Conservation (phyloP, 2,888 invertebrate genomes). For the Horisme vitalbata region DNA sequence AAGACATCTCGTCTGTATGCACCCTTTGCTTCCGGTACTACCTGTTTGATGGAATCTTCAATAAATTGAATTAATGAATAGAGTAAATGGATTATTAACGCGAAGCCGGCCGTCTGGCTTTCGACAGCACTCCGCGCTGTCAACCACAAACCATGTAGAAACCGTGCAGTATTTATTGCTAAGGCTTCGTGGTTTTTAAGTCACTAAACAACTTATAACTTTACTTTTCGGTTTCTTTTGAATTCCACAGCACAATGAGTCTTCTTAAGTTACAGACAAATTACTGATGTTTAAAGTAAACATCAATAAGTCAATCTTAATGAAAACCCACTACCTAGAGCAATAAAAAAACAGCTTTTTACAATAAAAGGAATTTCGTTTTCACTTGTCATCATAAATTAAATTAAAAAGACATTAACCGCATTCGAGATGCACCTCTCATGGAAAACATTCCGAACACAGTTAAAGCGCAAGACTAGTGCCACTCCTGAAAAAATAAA, state of each 20-base stretch:
- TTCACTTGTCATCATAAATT: constrained; percentile 27
- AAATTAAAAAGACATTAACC: constrained; percentile 24
- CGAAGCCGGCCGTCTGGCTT: constrained; percentile 29
- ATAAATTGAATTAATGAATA: constrained; percentile 49
- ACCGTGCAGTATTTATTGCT: constrained; percentile 38
- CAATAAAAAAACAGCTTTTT: constrained; percentile 2
- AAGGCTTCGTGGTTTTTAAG: constrained; percentile 51
- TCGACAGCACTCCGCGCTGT: constrained; percentile 28
- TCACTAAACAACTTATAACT: constrained; percentile 19
- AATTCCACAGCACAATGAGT: neutral
- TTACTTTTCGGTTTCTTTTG: constrained; percentile 1
- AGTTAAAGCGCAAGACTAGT: constrained; percentile 32
- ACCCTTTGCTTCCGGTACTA: constrained; percentile 41
- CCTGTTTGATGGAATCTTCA: constrained; percentile 42
- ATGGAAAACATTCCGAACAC: constrained; percentile 20
- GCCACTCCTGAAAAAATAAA: constrained; percentile 1
- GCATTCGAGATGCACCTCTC: constrained; percentile 24
- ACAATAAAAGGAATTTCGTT: constrained; percentile 12
- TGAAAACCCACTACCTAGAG: constrained; percentile 3
- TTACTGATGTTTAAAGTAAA: neutral
- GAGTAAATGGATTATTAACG: constrained; percentile 40
- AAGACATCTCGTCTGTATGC: constrained; percentile 52
- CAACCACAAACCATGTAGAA: constrained; percentile 36
- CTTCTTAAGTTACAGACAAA: constrained; percentile 6
- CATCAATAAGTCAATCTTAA: constrained; percentile 4